Evolutionary conservation across 2,113 vertebrate species (phyloP).

Genomic region (Peromyscus leucopus): DNA sequence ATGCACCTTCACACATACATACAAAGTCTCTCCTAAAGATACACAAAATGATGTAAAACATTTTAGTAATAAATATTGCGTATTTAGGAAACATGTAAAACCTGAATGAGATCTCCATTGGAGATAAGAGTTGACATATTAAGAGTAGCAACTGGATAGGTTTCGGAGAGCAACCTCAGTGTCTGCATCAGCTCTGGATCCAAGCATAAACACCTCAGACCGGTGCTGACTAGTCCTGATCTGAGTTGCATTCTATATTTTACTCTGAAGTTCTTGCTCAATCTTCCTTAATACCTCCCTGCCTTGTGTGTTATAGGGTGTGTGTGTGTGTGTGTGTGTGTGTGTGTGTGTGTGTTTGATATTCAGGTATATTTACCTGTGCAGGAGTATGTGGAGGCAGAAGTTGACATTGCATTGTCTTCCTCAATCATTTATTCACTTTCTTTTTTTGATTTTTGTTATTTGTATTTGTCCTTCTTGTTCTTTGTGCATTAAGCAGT

Average conservation of each 20-base stretch:
- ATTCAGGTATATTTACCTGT: not conserved
- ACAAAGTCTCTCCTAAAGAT: not conserved
- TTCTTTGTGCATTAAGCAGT: too few species aligned
- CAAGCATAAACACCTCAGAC: fast-evolving
- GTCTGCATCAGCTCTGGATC: not conserved
- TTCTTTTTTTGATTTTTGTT: too few species aligned
- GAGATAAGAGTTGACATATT: not conserved
- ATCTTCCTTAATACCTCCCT: not conserved
- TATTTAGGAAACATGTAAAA: not conserved
- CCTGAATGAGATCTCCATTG: not conserved
- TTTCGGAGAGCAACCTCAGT: not conserved
- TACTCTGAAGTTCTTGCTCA: not conserved
- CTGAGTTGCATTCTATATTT: not conserved
- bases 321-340: not conserved
- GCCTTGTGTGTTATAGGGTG: not conserved
- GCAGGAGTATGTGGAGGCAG: not conserved
- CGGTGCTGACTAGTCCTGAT: not conserved
- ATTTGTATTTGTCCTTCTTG: too few species aligned
- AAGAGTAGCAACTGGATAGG: not conserved
- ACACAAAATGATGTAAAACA: not conserved
- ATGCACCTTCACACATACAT: not conserved
- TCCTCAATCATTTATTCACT: too few species aligned
- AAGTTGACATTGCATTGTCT: not conserved
- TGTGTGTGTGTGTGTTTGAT: not conserved
- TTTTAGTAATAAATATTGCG: not conserved